Percentiles rank a stretch among this genome's conserved stretches.
Conservation (phyloP, 2,888 invertebrate genomes). For the Agrochola macilenta region DNA sequence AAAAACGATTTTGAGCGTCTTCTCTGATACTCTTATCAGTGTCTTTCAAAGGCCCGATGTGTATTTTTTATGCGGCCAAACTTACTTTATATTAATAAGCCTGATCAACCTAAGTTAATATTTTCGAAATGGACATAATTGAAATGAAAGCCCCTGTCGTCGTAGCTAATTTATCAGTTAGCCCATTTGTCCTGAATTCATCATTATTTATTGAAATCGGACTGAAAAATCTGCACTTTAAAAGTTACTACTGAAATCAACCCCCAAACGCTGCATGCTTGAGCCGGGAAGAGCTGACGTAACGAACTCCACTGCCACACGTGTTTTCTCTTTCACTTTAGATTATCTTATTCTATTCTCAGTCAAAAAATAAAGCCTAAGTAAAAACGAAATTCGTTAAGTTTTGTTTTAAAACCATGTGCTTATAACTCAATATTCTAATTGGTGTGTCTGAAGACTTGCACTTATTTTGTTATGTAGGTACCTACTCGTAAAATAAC, state of each 20-base stretch:
- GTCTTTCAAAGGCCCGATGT: not conserved
- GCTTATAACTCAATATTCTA: slow-evolving; percentile 4
- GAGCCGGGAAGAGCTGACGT: not conserved
- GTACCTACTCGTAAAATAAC: not conserved
- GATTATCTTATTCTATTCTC: not conserved
- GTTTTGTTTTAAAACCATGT: not conserved
- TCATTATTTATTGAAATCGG: not conserved
- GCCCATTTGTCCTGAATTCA: not conserved
- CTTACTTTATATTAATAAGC: not conserved
- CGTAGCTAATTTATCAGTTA: not conserved
- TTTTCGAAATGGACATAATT: not conserved
- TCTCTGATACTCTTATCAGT: not conserved
- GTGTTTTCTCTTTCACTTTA: no score
- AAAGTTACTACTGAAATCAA: not conserved
- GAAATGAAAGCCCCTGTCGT: not conserved
- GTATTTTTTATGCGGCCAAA: not conserved
- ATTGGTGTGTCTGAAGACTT: not conserved
- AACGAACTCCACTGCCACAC: not conserved
- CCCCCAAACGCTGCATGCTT: not conserved
- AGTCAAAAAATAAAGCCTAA: not conserved
- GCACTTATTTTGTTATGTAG: not conserved
- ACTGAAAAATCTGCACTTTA: not conserved
- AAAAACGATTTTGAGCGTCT: not conserved
- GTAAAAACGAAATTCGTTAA: not conserved
- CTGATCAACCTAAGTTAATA: not conserved